Evolutionary conservation across 2,888 invertebrate genomes (phyloP).

Genomic region (Tiphia femorata): DNA sequence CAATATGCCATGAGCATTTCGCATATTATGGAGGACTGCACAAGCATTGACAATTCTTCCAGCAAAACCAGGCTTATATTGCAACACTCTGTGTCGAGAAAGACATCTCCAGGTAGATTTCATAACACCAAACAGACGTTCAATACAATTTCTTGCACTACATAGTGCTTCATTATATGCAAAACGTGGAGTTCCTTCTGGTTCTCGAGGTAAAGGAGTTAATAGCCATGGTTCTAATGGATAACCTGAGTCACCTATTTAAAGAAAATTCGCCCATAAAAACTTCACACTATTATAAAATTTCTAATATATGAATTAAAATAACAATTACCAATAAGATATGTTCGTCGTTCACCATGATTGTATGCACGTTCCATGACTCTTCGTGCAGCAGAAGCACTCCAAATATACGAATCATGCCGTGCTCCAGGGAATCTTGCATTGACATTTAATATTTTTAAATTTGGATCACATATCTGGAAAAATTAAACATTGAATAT

Average conservation of each 20-base stretch:
- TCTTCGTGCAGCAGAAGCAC: too few relatives aligned
- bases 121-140: conserved; percentile 25
- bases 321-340: too few relatives aligned
- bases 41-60: conserved; percentile 36
- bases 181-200: conserved; percentile 14
- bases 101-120: conserved; percentile 33
- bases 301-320: conserved; percentile 2
- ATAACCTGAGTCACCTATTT: conserved; percentile 21
- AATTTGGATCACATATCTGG: too few relatives aligned
- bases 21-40: conserved; percentile 33
- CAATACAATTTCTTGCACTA: conserved; percentile 17
- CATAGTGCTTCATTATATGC: conserved; percentile 13
- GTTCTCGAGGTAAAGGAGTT: conserved; percentile 16
- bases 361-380: too few relatives aligned
- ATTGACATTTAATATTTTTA: too few relatives aligned
- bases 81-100: conserved; percentile 27
- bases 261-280: too few relatives aligned
- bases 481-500: too few relatives aligned
- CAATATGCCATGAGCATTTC: conserved; percentile 5
- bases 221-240: conserved; percentile 15
- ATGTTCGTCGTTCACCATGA: too few relatives aligned
- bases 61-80: conserved; percentile 22
- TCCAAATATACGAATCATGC: too few relatives aligned
- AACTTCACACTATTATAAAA: too few relatives aligned
- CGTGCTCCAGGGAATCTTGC: too few relatives aligned